Evolutionary conservation across 2,797 vertebrate genomes (phyloP).

Genomic region (Acrocephalus scirpaceus): DNA sequence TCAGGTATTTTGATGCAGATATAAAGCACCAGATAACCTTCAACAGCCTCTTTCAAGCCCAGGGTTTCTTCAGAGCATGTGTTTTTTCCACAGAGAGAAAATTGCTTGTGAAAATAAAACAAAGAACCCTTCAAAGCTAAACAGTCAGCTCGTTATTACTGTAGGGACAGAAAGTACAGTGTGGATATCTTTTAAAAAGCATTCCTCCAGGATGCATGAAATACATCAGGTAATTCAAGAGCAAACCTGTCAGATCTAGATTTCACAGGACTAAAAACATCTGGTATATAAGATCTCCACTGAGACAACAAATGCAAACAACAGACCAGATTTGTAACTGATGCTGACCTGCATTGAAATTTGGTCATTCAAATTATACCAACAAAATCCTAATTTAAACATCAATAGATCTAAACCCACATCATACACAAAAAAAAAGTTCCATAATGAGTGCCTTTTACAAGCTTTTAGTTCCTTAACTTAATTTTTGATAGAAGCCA

Average conservation of each 20-base stretch:
- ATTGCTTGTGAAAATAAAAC: neutral
- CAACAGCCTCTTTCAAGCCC: neutral
- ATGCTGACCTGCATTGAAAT: neutral
- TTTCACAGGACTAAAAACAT: neutral
- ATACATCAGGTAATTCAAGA: neutral
- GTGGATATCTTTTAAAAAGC: neutral
- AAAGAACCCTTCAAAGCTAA: neutral
- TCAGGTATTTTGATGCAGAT: neutral
- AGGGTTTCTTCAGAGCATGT: neutral
- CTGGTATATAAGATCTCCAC: neutral
- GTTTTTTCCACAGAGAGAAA: neutral
- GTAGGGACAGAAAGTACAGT: neutral
- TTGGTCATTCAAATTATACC: neutral
- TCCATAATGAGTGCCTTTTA: neutral
- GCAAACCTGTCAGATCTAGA: neutral
- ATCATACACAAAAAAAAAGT: rapidly evolving
- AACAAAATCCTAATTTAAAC: neutral
- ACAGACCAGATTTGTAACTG: neutral
- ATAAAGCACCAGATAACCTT: neutral
- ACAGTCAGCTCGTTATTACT: neutral
- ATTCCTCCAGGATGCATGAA: neutral
- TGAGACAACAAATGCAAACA: neutral
- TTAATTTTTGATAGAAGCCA: neutral
- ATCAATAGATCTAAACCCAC: neutral
- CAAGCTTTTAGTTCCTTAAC: neutral